phyloP scores from a whole-genome alignment of 2,888 invertebrate species.

The Sarcophaga variegata region DNA sequence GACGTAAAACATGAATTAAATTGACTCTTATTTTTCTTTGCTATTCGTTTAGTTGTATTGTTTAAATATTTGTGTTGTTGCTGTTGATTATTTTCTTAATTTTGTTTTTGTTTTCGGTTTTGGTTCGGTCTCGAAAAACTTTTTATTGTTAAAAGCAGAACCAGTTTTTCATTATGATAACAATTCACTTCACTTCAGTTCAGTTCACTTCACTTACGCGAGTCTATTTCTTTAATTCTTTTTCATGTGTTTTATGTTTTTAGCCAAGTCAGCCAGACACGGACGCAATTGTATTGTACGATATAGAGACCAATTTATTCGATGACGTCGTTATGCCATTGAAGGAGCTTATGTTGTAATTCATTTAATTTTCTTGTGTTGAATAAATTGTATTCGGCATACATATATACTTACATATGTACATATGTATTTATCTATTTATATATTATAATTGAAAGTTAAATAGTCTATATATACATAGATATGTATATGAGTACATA shows the following conservation, averaged over 20 bases:
- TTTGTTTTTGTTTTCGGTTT: neutral
- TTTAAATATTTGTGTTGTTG: neutral
- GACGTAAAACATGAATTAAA: neutral
- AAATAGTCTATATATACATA: neutral
- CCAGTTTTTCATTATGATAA: conserved; percentile 41
- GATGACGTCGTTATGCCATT: conserved; percentile 49
- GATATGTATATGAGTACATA: neutral
- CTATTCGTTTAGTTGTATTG: neutral
- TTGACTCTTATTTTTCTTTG: neutral
- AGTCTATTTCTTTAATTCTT: neutral
- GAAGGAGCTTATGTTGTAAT: conserved; percentile 46
- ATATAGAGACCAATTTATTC: conserved; percentile 8
- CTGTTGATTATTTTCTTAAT: neutral
- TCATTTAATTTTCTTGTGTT: conserved; percentile 6
- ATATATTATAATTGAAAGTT: no score
- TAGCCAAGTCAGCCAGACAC: neutral
- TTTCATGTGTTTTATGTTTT: conserved; percentile 27
- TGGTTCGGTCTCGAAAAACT: conserved; percentile 30
- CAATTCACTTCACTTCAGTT: conserved; percentile 26
- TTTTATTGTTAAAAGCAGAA: conserved; percentile 35
- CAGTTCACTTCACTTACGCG: neutral
- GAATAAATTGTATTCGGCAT: neutral
- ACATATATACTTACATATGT: no score
- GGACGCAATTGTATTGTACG: no score
- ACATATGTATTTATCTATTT: no score